Conservation (phyloP, 2,113 vertebrate species). For the Melanocharis versteri region DNA sequence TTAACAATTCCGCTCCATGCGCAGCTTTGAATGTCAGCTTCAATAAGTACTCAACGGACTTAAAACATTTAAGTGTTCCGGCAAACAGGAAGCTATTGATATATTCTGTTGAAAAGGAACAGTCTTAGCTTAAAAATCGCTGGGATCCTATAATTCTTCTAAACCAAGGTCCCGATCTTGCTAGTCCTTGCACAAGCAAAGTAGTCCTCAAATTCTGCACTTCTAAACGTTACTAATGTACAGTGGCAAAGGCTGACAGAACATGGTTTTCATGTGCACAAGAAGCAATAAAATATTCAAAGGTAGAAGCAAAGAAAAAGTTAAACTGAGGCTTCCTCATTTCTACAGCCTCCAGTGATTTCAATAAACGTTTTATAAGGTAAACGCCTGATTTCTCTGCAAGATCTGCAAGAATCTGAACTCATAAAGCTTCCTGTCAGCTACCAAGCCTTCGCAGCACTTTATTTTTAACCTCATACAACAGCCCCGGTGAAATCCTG, state of each 20-base stretch:
- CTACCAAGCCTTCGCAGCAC: background rate
- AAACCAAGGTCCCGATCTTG: background rate
- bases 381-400: background rate
- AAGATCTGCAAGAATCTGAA: background rate
- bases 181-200: background rate
- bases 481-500: background rate
- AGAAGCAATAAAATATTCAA: background rate
- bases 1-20: background rate
- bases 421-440: background rate
- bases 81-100: background rate
- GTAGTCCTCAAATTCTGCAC: background rate
- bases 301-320: background rate
- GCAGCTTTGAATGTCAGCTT: background rate
- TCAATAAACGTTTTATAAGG: background rate
- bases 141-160: background rate
- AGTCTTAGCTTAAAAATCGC: background rate
- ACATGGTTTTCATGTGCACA: background rate
- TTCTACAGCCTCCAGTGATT: background rate
- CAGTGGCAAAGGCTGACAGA: background rate
- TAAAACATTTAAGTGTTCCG: background rate
- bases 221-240: background rate
- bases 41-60: background rate
- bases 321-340: background rate
- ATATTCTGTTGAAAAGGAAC: background rate
- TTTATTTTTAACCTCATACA: background rate